Evolutionary conservation across 2,888 invertebrate genomes (phyloP), one percentile per base, ranked within the genome.

Genomic region (Neoscelio sp.): DNA sequence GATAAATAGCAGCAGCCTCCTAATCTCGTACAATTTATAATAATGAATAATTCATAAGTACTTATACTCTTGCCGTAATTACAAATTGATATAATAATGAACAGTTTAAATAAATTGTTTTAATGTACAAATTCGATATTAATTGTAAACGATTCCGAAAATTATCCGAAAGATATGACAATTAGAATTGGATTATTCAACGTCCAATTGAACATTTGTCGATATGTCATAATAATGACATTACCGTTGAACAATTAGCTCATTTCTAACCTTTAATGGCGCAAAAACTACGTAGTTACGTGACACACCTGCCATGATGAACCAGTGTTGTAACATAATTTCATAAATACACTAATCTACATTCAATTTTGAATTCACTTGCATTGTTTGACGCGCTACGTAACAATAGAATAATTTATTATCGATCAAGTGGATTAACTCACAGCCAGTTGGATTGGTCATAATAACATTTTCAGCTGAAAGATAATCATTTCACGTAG

Each of bases 241-340:
- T 60, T 60, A 50, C 62, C 58, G 10, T 48, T 35, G 23, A 67
- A 67, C 78, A 78, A 73, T 80, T 77, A 71, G 65, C 78, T 67
- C 73, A 76, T 68, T 68, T 70, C 40, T 70, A 65, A 71, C 75
- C 75, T 70, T 79, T 74, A 44, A 65, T 65, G 54, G 52, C 35
- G 70, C 58, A 70, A 79, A 79, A 79, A 65, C 75, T 75, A 60
- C 75, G 75, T 54, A 65, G 44, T 60, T 44, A 35, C 60, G 44
- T 35, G 58, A 68, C 79, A 58, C 79, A 75, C 79, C 79, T 79
- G 79, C 75, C 70, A 42, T 68, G 65, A 78, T 68, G 68, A 74
- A 68, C 62, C 20, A 17, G 46, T 50, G 33, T 7, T 17, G 30
- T 15, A 23, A 50, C 20, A 15, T 64, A 46, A 73, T 64, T 76